Evolutionary conservation across 2,888 invertebrate genomes (phyloP), one percentile per base, ranked within the genome.

Genomic region (Campoplex nolae): DNA sequence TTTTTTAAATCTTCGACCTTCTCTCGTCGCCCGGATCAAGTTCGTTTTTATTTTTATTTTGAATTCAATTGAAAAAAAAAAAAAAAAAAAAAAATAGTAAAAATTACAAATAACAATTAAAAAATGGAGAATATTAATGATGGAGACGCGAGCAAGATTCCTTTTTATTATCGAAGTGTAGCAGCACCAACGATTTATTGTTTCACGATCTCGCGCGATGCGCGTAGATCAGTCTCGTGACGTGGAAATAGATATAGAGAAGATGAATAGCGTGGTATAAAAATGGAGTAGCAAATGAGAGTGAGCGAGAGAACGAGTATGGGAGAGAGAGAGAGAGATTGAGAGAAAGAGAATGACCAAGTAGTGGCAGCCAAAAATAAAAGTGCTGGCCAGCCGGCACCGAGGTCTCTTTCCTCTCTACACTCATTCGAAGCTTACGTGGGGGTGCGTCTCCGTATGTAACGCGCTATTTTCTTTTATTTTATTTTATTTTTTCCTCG

Each of bases 331-430:
- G 77, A 77, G 56, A 32, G 38, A 76, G 70, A 76, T 32, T 67
- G 7, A 76, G 73, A 45, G 23, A 38, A 54, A 73, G 73, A 73
- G 58, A 80, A 84, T 79, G 74, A 76, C 67, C 83, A 42, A 79
- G 78, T 78, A 48, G 48, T 67, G 74, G 38, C 23, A 42, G 84
- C 87, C 87, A 87, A 87, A 87, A 87, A 87, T 86, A 83, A 86
- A 86, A 84, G 68, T 85, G 87, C 78, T 84, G 65, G 82, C 82
- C 42, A 85, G 74, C 82, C 73, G 79, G 76, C 81, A 68, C 62
- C 67, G 84, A 88, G 86, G 85, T 83, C 87, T 84, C 35, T 84
- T 88, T 68, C 86, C 81, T 73, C 87, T 83, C 56, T 75, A 35
- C n/a, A 28, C 23, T 76, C 58, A 76, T 58, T 62, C 62, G 28